Evolutionary conservation across 2,113 vertebrate genomes (phyloP), one percentile per base, ranked within the genome.

Genomic region (Pangasianodon gigas): DNA sequence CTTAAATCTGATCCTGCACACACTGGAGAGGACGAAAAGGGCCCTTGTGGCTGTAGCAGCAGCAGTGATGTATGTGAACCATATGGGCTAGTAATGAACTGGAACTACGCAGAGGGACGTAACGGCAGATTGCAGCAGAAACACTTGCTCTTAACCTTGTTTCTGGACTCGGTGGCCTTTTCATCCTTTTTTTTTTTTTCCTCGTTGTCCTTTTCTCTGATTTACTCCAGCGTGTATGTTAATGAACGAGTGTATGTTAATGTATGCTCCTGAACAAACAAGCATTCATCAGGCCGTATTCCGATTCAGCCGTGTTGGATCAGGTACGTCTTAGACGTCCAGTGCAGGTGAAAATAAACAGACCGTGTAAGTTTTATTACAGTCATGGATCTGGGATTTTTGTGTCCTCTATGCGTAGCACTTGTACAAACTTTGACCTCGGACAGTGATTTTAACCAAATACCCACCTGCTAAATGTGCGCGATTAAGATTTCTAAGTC

Each of bases 41-140:
- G 69, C 58, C 88, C 77, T 86, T 85, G 88, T 85, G 84, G 37
- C 51, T 41, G 24, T 48, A 71, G 83, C 24, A 21, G 54, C 18
- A 10, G 52, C 52, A 26, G 89, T 37, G 83, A 65, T 83, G 56
- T 90, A 90, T 88, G 81, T 86, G 71, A 91, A 91, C 87, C 89
- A 90, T 77, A 90, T 91, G 91, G 84, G 44, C 19, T 51, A 44
- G 77, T 91, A 86, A 90, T 88, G 87, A 86, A 86, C 87, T 87
- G 87, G 85, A 86, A 58, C 56, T 29, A 65, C 52, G 1, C 26
- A 32, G 24, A 29, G 65, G 65, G 69, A 88, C 6, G 1, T 82
- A 67, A 62, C 11, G 51, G 51, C 48, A 44, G 87, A 44, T 11
- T 24, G 1, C 44, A 51, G 79, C 32, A n/a, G 48, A 88, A 69